Conservation (phyloP, 2,888 invertebrate species). For the Dicyrtomina minuta region DNA sequence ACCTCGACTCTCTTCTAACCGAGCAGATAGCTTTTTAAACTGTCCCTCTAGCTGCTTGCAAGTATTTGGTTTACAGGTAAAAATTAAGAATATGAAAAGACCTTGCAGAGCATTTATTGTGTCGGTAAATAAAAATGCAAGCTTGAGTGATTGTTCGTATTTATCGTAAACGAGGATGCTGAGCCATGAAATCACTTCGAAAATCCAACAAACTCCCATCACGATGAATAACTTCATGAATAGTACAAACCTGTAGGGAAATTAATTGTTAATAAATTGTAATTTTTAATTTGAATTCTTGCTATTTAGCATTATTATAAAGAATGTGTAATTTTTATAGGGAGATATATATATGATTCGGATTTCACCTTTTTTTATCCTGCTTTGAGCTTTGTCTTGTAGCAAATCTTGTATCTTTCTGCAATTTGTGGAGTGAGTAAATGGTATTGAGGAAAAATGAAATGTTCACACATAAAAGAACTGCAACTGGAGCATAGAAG, state of each 20-base stretch:
- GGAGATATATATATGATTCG: background rate
- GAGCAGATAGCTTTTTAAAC: slow-evolving; percentile 48
- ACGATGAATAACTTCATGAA: slow-evolving; percentile 83
- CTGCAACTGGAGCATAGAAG: slow-evolving; percentile 81
- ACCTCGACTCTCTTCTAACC: slow-evolving; percentile 36
- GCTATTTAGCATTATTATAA: slow-evolving; percentile 2
- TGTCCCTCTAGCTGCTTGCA: slow-evolving; percentile 52
- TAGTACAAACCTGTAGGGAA: slow-evolving; percentile 56
- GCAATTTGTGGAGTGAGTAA: slow-evolving; percentile 66
- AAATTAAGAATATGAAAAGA: slow-evolving; percentile 83
- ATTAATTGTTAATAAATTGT: too few relatives aligned
- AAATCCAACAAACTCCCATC: slow-evolving; percentile 74
- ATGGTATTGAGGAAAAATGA: slow-evolving; percentile 74
- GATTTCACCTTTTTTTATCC: slow-evolving; percentile 53
- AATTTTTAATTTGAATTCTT: too few relatives aligned
- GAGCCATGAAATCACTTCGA: slow-evolving; percentile 80
- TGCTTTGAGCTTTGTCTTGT: slow-evolving; percentile 52
- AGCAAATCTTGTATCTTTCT: slow-evolving; percentile 60
- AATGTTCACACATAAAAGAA: slow-evolving; percentile 74
- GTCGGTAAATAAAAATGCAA: slow-evolving; percentile 79
- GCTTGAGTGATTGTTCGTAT: slow-evolving; percentile 41
- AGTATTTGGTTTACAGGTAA: slow-evolving; percentile 82
- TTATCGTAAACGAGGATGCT: slow-evolving; percentile 69
- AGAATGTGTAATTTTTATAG: too few relatives aligned
- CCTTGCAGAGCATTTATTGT: slow-evolving; percentile 83